Evolutionary conservation across 2,113 vertebrate species (phyloP).

Genomic region (Neotoma lepida): DNA sequence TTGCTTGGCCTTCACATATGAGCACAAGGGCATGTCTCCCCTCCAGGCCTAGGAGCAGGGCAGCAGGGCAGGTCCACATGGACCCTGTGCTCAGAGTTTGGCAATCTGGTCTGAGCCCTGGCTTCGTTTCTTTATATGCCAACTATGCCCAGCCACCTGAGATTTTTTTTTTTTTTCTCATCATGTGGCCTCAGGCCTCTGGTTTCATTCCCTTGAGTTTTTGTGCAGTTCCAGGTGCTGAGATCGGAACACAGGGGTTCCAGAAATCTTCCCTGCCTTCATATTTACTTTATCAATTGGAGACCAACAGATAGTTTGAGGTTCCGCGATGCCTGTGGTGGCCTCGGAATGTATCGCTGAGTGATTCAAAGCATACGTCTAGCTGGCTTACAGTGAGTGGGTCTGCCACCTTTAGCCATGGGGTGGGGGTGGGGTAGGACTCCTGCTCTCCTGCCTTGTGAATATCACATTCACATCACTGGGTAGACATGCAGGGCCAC

Average conservation of each 20-base stretch:
- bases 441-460: background rate
- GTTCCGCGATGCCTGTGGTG: background rate
- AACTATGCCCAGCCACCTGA: background rate
- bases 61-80: constrained; percentile 5
- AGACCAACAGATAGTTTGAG: background rate
- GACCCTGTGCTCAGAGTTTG: constrained; percentile 29
- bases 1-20: constrained; percentile 72
- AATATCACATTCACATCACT: background rate
- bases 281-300: background rate
- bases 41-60: constrained; percentile 6
- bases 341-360: background rate
- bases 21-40: constrained; percentile 69
- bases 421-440: background rate
- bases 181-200: background rate
- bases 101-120: constrained; percentile 38
- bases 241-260: background rate
- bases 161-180: background rate
- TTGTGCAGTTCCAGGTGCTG: background rate
- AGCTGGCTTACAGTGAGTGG: background rate
- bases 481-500: background rate
- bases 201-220: background rate
- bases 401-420: background rate
- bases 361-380: background rate
- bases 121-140: background rate
- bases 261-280: background rate